Conservation (phyloP, 2,797 vertebrate species). For the Sebastes oblongus region DNA sequence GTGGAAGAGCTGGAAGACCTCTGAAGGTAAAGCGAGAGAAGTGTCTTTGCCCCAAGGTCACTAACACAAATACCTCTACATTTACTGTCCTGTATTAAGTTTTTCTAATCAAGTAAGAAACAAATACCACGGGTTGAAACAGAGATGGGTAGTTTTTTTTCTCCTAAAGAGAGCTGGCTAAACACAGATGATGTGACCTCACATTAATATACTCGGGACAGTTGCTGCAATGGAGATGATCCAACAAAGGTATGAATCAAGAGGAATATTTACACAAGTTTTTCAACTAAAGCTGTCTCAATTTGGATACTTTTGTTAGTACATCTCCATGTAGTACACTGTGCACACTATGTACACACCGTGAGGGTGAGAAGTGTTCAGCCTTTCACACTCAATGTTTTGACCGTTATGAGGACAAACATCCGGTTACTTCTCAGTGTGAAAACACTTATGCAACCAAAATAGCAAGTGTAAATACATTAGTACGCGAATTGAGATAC, state of each 20-base stretch:
- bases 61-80: neutral
- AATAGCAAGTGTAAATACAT: no score
- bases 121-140: neutral
- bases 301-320: neutral
- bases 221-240: neutral
- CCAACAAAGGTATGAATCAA: neutral
- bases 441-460: no score
- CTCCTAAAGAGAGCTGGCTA: neutral
- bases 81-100: neutral
- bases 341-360: no score
- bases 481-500: no score
- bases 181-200: neutral
- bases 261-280: neutral
- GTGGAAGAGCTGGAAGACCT: slow-evolving; percentile 95
- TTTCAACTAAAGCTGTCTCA: neutral
- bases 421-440: no score
- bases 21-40: slow-evolving; percentile 85
- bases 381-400: no score
- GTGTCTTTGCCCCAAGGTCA: neutral
- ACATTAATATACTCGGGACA: neutral
- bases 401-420: no score
- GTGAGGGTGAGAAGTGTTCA: no score
- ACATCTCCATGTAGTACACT: no score
- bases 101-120: neutral
- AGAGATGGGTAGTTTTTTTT: neutral